These are phyloP conservation scores for Athripsodes cinereus DNA, from an alignment of 2,888 invertebrate genomes.

Conservation along the genomic window DNA sequence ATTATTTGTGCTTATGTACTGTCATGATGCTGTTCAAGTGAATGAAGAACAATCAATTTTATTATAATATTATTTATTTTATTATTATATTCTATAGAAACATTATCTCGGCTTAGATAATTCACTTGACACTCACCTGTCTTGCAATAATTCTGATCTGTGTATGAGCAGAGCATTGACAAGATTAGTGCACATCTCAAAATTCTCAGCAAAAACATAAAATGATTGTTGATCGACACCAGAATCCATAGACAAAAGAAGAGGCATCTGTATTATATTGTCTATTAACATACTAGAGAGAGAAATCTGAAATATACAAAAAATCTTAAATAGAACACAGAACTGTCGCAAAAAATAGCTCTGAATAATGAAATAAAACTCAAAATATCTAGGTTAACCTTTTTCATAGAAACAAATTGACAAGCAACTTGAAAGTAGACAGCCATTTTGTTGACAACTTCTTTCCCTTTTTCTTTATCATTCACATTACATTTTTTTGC, in stretches of 20 bases:
- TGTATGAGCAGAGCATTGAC: conserved; percentile 40
- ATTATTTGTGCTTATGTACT: too few species aligned
- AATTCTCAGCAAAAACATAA: conserved; percentile 37
- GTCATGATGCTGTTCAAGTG: too few species aligned
- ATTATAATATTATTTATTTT: too few species aligned
- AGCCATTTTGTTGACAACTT: conserved; percentile 37
- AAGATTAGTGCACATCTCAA: conserved; percentile 35
- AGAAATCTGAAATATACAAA: conserved; percentile 36
- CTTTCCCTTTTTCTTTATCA: conserved; percentile 5
- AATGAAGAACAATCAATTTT: too few species aligned
- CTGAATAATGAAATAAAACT: too few species aligned
- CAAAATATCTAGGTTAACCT: too few species aligned
- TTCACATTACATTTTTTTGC: neutral
- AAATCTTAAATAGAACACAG: too few species aligned
- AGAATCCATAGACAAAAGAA: conserved; percentile 29
- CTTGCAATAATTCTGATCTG: conserved; percentile 45
- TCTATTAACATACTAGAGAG: conserved; percentile 44
- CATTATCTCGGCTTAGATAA: neutral
- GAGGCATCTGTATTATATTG: conserved; percentile 40
- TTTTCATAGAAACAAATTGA: conserved; percentile 44
- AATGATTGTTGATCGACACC: conserved; percentile 35
- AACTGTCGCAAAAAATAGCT: too few species aligned
- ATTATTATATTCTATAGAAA: neutral
- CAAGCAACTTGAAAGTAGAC: conserved; percentile 39
- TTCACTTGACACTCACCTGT: conserved; percentile 36